A percentile compares a stretch with the other conserved stretches of the same genome.
phyloP scores from a whole-genome alignment of 2,797 vertebrate genomes.

The Carduelis carduelis region DNA sequence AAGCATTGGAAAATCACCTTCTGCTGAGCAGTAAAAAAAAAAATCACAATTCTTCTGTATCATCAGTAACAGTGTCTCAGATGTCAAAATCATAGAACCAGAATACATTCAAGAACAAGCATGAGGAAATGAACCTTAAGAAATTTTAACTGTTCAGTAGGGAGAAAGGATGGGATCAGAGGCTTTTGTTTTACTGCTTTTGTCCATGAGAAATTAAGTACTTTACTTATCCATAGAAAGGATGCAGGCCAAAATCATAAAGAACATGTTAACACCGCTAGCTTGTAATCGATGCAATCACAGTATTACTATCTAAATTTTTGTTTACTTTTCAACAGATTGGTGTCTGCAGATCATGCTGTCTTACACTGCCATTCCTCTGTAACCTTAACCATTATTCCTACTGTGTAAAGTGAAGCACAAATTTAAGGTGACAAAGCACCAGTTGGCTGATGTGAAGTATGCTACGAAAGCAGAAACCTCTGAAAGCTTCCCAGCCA shows the following conservation, averaged over 20 bases:
- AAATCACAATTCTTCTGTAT: background rate
- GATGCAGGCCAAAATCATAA: background rate
- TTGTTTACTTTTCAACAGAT: conserved; percentile 58
- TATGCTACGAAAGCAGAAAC: conserved; percentile 48
- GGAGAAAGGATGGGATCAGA: background rate
- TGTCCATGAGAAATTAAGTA: background rate
- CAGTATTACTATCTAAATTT: conserved; percentile 12
- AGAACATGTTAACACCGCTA: conserved; percentile 25
- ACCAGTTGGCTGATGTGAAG: conserved; percentile 63
- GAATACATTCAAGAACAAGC: conserved; percentile 6
- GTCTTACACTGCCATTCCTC: conserved; percentile 39
- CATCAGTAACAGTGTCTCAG: conserved; percentile 2
- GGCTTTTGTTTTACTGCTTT: background rate
- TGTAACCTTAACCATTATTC: conserved; percentile 62
- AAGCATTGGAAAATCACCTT: background rate
- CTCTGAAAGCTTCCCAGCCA: conserved; percentile 69
- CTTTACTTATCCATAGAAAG: background rate
- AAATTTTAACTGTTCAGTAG: background rate
- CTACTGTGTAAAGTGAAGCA: conserved; percentile 67
- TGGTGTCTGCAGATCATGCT: conserved; percentile 38
- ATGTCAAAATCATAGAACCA: background rate
- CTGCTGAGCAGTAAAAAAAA: background rate
- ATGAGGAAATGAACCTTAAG: background rate
- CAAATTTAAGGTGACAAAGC: conserved; percentile 69
- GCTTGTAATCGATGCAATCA: conserved; percentile 25